phyloP scores from a whole-genome alignment of 2,888 invertebrate genomes.

The Sphaerophoria rueppellii region DNA sequence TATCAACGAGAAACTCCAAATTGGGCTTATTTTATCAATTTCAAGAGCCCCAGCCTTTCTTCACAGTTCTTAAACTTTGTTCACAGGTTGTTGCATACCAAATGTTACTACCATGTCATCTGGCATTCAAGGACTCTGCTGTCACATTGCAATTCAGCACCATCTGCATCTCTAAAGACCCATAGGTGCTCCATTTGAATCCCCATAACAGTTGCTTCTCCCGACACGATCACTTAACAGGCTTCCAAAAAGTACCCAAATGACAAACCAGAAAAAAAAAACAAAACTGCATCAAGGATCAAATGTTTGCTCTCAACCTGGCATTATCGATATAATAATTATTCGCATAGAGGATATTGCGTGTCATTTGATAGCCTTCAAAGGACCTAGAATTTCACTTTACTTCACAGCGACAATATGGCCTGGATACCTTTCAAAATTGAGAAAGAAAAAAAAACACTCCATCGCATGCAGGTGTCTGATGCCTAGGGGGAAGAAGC shows the following conservation, averaged over 20 bases:
- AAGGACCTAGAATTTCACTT: conserved; percentile 67
- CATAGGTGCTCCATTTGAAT: conserved; percentile 17
- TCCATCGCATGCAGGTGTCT: conserved; percentile 70
- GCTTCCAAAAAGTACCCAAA: conserved; percentile 26
- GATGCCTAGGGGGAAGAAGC: conserved; percentile 58
- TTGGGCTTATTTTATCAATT: no score
- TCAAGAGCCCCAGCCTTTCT: no score
- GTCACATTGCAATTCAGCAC: not conserved
- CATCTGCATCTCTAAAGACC: conserved; percentile 33
- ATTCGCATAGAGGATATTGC: conserved; percentile 54
- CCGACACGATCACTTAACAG: conserved; percentile 39
- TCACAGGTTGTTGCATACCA: no score
- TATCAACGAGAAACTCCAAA: no score
- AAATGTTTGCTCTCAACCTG: conserved; percentile 38
- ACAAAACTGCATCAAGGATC: conserved; percentile 40
- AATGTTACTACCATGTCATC: conserved; percentile 8
- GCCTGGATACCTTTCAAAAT: conserved; percentile 47
- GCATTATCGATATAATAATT: conserved; percentile 41
- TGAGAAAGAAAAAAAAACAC: not conserved
- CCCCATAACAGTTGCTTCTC: conserved; percentile 13
- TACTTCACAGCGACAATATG: conserved; percentile 13
- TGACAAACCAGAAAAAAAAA: not conserved
- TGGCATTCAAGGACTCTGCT: conserved; percentile 1
- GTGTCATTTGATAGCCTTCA: conserved; percentile 70
- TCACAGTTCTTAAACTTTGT: no score